phyloP scores from a whole-genome alignment of 2,797 vertebrate genomes.

The Acrossocheilus wenchowensis region DNA sequence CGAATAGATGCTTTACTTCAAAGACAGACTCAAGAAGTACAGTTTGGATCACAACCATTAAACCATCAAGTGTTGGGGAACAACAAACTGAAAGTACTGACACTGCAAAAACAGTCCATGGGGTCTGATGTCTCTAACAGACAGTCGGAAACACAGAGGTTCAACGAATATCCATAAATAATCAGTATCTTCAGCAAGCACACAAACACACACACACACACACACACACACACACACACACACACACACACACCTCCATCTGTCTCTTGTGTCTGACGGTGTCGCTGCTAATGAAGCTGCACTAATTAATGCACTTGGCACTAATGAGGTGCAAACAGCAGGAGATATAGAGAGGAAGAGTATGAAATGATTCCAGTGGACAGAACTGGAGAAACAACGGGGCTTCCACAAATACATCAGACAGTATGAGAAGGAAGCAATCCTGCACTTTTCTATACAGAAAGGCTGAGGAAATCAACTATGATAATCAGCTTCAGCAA shows the following conservation, averaged over 20 bases:
- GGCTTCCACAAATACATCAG: neutral
- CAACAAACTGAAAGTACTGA: neutral
- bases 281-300: constrained; percentile 65
- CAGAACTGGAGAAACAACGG: neutral
- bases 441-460: neutral
- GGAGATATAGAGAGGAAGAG: constrained; percentile 15
- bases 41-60: neutral
- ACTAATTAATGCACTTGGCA: constrained; percentile 68
- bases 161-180: neutral
- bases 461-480: neutral
- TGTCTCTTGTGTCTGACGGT: constrained; percentile 44
- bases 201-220: constrained; percentile 6
- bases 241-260: constrained; percentile 9
- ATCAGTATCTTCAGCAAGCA: neutral
- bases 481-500: neutral
- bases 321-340: constrained; percentile 66
- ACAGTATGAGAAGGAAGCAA: constrained; percentile 4
- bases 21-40: neutral
- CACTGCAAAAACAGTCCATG: neutral
- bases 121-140: neutral
- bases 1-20: neutral
- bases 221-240: constrained; percentile 21
- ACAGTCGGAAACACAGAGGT: neutral
- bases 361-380: constrained; percentile 6
- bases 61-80: neutral